Evolutionary conservation across 2,888 invertebrate species (phyloP).

Genomic region (Hypolimnas misippus): DNA sequence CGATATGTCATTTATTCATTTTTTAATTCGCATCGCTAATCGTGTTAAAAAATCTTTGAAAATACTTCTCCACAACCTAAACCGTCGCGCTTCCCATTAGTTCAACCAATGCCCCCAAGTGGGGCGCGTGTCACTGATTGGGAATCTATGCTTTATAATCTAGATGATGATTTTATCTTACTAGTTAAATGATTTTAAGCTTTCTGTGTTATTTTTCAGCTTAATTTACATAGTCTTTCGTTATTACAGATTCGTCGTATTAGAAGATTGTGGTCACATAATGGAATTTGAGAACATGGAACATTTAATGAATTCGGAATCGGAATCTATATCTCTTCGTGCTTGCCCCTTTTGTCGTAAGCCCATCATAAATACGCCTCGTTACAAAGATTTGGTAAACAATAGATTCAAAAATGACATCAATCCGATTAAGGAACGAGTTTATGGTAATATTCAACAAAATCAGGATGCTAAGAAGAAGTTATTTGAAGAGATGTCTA

Average conservation of each 20-base stretch:
- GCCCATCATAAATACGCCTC: constrained; percentile 80
- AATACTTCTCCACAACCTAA: too few species aligned
- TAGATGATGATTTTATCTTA: too few species aligned
- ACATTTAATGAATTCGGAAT: constrained; percentile 62
- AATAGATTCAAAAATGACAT: constrained; percentile 65
- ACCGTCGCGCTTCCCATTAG: too few species aligned
- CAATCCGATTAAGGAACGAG: constrained; percentile 66
- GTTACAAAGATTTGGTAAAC: constrained; percentile 83
- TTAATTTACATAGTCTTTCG: too few species aligned
- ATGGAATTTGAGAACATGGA: constrained; percentile 77
- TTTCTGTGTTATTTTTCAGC: too few species aligned
- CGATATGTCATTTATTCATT: too few species aligned
- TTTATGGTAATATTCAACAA: constrained; percentile 60
- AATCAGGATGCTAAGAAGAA: constrained; percentile 50
- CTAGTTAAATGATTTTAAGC: too few species aligned
- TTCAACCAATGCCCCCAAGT: too few species aligned
- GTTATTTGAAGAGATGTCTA: constrained; percentile 36
- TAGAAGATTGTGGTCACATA: constrained; percentile 81
- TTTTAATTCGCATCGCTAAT: too few species aligned
- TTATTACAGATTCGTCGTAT: constrained; percentile 75
- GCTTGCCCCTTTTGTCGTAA: constrained; percentile 85
- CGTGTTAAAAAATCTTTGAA: too few species aligned
- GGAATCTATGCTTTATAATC: too few species aligned
- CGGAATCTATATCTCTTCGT: constrained; percentile 59
- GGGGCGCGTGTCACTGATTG: too few species aligned